These are phyloP conservation scores for Epinephelus malabaricus DNA, from an alignment of 2,797 vertebrate species.

Conservation along the genomic window DNA sequence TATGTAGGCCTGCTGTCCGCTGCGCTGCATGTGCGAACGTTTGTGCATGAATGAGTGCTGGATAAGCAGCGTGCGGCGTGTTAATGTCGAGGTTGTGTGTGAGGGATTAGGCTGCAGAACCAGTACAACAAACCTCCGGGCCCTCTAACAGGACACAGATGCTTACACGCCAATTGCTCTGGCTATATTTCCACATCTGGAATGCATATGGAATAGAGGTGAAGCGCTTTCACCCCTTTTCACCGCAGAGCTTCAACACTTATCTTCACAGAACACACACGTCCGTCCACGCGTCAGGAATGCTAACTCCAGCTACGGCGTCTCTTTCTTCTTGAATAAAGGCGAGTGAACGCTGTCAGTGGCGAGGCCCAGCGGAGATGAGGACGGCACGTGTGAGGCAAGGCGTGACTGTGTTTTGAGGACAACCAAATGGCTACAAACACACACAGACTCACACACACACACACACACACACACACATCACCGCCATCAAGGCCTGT, in stretches of 20 bases:
- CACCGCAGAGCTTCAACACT: conserved; percentile 32
- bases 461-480: conserved; percentile 27
- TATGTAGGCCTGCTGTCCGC: not conserved
- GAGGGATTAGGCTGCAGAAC: conserved; percentile 47
- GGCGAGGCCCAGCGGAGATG: conserved; percentile 9
- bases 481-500: conserved; percentile 58
- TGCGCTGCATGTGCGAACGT: not conserved
- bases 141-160: conserved; percentile 50
- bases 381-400: not conserved
- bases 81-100: conserved; percentile 30
- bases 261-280: conserved; percentile 61
- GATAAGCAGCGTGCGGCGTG: conserved; percentile 23
- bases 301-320: conserved; percentile 12
- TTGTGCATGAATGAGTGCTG: conserved; percentile 20
- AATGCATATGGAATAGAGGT: conserved; percentile 41
- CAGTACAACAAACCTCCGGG: conserved; percentile 38
- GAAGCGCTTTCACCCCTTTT: conserved; percentile 32
- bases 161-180: conserved; percentile 23
- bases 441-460: conserved; percentile 24
- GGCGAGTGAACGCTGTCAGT: no score
- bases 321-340: not conserved
- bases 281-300: conserved; percentile 28
- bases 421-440: conserved; percentile 41
- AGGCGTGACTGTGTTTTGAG: conserved; percentile 31
- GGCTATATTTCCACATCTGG: conserved; percentile 64